A percentile compares a stretch with the other conserved stretches of the same genome.
Evolutionary conservation across 2,113 vertebrate genomes (phyloP).

Genomic region (Nibea coibor): DNA sequence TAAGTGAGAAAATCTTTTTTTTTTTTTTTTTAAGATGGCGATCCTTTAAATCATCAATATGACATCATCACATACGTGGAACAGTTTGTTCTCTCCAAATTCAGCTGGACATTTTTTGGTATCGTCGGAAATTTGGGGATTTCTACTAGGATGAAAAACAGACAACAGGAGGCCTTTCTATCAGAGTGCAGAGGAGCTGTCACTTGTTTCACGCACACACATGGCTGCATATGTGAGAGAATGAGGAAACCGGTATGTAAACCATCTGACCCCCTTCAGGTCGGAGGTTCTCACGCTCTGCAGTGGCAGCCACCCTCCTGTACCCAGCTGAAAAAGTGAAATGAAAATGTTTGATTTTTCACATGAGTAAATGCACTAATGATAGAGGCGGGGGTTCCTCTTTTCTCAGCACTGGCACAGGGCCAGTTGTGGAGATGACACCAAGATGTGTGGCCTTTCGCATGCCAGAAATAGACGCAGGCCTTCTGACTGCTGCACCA

Average conservation of each 20-base stretch:
- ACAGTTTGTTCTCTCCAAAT: not conserved
- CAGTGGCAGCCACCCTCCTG: conserved; percentile 28
- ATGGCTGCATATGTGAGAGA: not conserved
- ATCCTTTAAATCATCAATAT: not conserved
- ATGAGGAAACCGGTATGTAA: conserved; percentile 37
- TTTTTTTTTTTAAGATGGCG: not conserved
- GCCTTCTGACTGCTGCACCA: conserved; percentile 5
- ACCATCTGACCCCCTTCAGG: conserved; percentile 6
- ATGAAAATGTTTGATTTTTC: conserved; percentile 76
- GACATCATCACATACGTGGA: not conserved
- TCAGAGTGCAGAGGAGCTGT: not conserved
- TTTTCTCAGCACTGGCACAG: conserved; percentile 52
- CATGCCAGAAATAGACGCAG: conserved; percentile 22
- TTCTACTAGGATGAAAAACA: too few species aligned
- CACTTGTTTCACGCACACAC: not conserved
- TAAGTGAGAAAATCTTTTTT: not conserved
- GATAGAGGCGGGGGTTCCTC: conserved; percentile 66
- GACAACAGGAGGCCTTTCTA: not conserved
- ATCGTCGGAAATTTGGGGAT: not conserved
- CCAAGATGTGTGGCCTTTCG: conserved; percentile 21
- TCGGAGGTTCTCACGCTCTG: conserved; percentile 33
- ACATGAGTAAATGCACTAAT: conserved; percentile 69
- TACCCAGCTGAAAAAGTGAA: conserved; percentile 73
- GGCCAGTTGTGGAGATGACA: conserved; percentile 21
- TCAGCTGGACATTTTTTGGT: not conserved